Conservation (phyloP, 1,140 invertebrate species). For the Trialeurodes vaporariorum region DNA sequence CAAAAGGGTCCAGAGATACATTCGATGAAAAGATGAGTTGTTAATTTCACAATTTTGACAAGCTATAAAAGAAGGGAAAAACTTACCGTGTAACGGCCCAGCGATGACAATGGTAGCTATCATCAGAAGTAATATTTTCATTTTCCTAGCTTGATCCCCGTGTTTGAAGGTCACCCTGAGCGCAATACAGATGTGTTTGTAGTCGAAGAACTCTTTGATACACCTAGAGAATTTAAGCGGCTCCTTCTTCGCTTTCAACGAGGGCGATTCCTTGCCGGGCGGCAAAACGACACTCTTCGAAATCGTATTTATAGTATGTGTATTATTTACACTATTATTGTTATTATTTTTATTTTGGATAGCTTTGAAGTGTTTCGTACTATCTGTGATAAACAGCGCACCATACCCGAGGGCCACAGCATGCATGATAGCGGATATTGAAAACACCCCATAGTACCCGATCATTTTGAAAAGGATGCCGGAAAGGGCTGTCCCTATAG, state of each 20-base stretch:
- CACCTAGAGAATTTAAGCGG: constrained; percentile 22
- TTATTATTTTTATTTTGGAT: constrained; percentile 31
- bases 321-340: constrained; percentile 23
- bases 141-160: constrained; percentile 53
- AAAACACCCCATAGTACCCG: constrained; percentile 67
- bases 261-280: not conserved
- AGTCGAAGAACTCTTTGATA: constrained; percentile 52
- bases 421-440: constrained; percentile 56
- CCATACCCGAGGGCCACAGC: constrained; percentile 61
- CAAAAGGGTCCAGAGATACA: no score
- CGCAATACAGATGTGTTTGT: constrained; percentile 56
- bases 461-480: constrained; percentile 44
- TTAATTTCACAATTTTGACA: no score
- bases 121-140: constrained; percentile 60
- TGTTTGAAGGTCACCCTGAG: constrained; percentile 61
- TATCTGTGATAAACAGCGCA: constrained; percentile 47
- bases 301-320: not conserved
- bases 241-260: not conserved
- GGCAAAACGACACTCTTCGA: not conserved
- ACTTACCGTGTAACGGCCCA: constrained; percentile 63
- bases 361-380: constrained; percentile 17
- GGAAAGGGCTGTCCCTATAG: constrained; percentile 37
- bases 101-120: constrained; percentile 70
- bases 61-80: no score
- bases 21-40: no score